These are phyloP conservation scores for Cosmorhoe ocellata DNA, from an alignment of 2,888 invertebrate species.

Conservation along the genomic window DNA sequence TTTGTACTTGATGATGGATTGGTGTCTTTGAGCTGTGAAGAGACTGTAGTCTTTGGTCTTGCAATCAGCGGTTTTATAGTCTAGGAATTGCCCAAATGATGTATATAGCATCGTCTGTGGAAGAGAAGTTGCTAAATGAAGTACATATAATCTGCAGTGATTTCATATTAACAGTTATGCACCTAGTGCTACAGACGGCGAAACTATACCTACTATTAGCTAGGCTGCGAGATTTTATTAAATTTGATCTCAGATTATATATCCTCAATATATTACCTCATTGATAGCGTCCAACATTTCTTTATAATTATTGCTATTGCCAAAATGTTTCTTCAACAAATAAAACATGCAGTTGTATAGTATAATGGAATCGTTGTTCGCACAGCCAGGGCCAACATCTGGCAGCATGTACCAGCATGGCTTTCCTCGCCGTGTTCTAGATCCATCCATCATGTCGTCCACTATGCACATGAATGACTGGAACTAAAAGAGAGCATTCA, in stretches of 20 bases:
- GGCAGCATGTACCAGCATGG: conserved; percentile 93
- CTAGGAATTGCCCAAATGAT: conserved; percentile 89
- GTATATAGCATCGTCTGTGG: conserved; percentile 81
- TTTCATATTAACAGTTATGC: no score
- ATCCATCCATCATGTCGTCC: conserved; percentile 96
- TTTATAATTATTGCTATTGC: conserved; percentile 85
- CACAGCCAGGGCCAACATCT: conserved; percentile 84
- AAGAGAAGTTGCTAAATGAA: conserved; percentile 29
- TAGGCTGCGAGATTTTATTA: no score
- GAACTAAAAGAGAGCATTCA: conserved; percentile 76
- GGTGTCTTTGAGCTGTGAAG: conserved; percentile 91
- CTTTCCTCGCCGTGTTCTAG: conserved; percentile 89
- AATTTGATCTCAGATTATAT: no score
- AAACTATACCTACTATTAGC: no score
- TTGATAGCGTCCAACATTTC: conserved; percentile 89
- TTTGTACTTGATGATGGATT: conserved; percentile 92
- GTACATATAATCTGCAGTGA: no score
- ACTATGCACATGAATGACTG: conserved; percentile 91
- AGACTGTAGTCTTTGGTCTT: conserved; percentile 50
- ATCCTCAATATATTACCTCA: conserved; percentile 75
- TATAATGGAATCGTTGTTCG: conserved; percentile 91
- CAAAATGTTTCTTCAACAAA: conserved; percentile 87
- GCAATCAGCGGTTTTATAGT: conserved; percentile 83
- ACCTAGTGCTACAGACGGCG: no score
- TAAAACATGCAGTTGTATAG: conserved; percentile 88